Evolutionary conservation across 2,888 invertebrate species (phyloP).

Genomic region (Netelia melanura): DNA sequence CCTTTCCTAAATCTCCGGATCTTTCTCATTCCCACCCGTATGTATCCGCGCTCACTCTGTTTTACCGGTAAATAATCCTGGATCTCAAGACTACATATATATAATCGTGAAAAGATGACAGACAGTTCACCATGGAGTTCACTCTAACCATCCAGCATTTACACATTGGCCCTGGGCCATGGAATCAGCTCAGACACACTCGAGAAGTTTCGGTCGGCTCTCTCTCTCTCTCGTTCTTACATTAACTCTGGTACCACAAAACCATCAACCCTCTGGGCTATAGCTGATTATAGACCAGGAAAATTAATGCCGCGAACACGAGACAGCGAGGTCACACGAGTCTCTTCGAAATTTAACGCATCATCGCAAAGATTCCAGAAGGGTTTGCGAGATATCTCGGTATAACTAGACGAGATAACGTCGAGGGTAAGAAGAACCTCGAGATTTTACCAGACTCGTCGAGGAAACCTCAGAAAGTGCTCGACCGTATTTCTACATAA

Average conservation of each 20-base stretch:
- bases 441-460: slow-evolving; percentile 27
- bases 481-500: neutral
- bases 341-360: slow-evolving; percentile 52
- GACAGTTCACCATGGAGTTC: slow-evolving; percentile 82
- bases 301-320: slow-evolving; percentile 52
- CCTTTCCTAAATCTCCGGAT: slow-evolving; percentile 72
- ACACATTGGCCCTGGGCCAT: slow-evolving; percentile 47
- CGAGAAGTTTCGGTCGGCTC: neutral
- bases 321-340: slow-evolving; percentile 1
- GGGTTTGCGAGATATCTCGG: too few relatives aligned
- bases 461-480: too few relatives aligned
- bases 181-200: slow-evolving; percentile 40
- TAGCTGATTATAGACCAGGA: slow-evolving; percentile 42
- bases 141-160: slow-evolving; percentile 33
- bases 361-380: slow-evolving; percentile 1
- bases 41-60: slow-evolving; percentile 58
- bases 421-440: slow-evolving; percentile 18
- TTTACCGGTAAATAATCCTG: slow-evolving; percentile 29
- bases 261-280: neutral
- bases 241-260: neutral
- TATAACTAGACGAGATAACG: slow-evolving; percentile 1
- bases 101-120: slow-evolving; percentile 77
- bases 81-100: slow-evolving; percentile 51
- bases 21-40: slow-evolving; percentile 46
- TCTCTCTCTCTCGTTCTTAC: neutral